These are phyloP conservation scores for Caenorhabditis wallacei DNA, from an alignment of 2,888 invertebrate genomes.

Conservation along the genomic window DNA sequence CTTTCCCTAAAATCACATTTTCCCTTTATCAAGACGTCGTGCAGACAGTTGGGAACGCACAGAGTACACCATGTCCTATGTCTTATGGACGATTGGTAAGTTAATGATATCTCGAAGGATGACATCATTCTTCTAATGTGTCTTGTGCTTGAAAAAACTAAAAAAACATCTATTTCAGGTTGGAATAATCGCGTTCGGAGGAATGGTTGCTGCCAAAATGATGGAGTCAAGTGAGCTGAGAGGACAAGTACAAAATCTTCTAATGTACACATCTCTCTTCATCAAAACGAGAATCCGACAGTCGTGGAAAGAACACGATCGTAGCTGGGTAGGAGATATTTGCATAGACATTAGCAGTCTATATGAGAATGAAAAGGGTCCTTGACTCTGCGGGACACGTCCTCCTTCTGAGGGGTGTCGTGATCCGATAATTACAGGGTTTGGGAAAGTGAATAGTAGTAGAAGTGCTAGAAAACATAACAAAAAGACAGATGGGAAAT, in stretches of 20 bases:
- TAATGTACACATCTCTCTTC: constrained; percentile 68
- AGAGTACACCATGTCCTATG: constrained; percentile 59
- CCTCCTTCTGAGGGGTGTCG: constrained; percentile 4
- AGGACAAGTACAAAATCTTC: constrained; percentile 63
- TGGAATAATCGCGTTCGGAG: constrained; percentile 72
- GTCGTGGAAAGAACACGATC: constrained; percentile 67
- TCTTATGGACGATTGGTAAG: constrained; percentile 70
- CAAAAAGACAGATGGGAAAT: constrained; percentile 16
- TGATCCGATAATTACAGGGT: constrained; percentile 67
- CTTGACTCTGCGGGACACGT: constrained; percentile 48
- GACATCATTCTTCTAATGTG: too few relatives aligned
- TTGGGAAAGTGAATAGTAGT: constrained; percentile 21
- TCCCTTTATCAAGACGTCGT: constrained; percentile 67
- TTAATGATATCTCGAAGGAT: not conserved
- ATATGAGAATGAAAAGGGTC: constrained; percentile 25
- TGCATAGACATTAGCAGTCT: constrained; percentile 58
- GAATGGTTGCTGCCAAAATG: constrained; percentile 63
- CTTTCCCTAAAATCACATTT: constrained; percentile 61
- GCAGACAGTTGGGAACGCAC: constrained; percentile 40
- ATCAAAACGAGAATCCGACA: constrained; percentile 69
- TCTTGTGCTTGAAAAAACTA: too few relatives aligned
- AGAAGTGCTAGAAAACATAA: constrained; percentile 4
- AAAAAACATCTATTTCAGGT: constrained; percentile 47
- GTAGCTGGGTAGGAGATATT: constrained; percentile 70
- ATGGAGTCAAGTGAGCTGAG: constrained; percentile 39